Percentiles rank a stretch among this genome's conserved stretches.
phyloP scores from a whole-genome alignment of 2,797 vertebrate species.

The Gymnopithys bicolor region DNA sequence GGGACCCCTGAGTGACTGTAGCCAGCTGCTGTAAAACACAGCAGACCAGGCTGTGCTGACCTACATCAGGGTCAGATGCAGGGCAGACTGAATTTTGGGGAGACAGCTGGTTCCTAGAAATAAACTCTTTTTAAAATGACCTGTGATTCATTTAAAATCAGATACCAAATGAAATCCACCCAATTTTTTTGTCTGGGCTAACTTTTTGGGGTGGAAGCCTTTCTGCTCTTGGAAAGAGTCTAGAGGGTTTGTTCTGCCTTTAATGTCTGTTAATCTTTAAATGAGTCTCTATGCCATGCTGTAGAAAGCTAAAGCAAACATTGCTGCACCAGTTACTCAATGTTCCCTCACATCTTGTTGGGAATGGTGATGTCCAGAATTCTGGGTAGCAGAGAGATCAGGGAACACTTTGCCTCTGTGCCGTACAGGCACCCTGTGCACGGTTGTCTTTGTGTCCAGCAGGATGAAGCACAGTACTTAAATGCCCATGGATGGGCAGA shows the following conservation, averaged over 20 bases:
- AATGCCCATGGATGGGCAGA: not conserved
- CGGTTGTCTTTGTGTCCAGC: not conserved
- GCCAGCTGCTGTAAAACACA: slow-evolving; percentile 29
- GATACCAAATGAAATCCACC: not conserved
- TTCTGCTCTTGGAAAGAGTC: not conserved
- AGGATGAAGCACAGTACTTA: not conserved
- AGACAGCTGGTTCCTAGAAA: slow-evolving; percentile 47
- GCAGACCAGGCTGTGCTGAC: not conserved
- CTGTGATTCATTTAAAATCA: not conserved
- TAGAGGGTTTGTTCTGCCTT: not conserved
- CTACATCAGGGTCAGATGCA: slow-evolving; percentile 16
- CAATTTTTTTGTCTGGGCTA: not conserved
- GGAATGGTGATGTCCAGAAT: not conserved
- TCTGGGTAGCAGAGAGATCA: not conserved
- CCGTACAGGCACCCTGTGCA: not conserved
- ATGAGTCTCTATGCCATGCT: not conserved
- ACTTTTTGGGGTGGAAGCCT: not conserved
- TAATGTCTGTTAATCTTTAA: slow-evolving; percentile 11
- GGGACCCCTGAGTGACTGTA: not conserved
- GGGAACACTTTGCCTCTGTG: not conserved
- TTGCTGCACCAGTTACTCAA: not conserved
- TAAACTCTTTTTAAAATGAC: not conserved
- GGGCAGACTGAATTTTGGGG: slow-evolving; percentile 23
- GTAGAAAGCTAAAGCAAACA: slow-evolving; percentile 9
- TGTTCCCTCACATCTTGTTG: fast-evolving